Percentiles rank a stretch among this genome's conserved stretches.
phyloP scores from a whole-genome alignment of 2,888 invertebrate genomes.

The Pheosia gnoma region DNA sequence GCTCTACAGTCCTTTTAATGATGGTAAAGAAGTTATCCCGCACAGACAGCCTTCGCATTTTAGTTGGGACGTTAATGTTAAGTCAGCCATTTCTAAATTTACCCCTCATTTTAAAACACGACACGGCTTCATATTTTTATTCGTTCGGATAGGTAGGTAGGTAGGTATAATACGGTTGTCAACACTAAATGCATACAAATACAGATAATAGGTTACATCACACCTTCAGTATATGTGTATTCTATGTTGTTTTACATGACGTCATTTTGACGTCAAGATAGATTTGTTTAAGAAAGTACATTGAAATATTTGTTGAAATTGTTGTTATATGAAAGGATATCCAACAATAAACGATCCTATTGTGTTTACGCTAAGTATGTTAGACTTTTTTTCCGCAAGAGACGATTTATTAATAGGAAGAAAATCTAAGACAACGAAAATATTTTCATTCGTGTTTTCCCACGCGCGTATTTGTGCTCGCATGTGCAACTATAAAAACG shows the following conservation, averaged over 20 bases:
- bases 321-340: too few species aligned
- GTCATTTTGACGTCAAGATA: too few species aligned
- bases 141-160: background rate
- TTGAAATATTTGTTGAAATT: too few species aligned
- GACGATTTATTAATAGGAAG: constrained; percentile 5
- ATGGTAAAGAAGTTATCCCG: background rate
- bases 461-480: constrained; percentile 7
- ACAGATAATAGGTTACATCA: too few species aligned
- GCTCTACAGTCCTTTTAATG: constrained; percentile 3
- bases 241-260: too few species aligned
- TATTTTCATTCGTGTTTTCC: constrained; percentile 15
- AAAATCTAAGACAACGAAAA: constrained; percentile 14
- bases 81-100: background rate
- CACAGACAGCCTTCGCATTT: background rate
- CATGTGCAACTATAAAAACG: constrained; percentile 17
- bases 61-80: background rate
- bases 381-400: too few species aligned
- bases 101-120: background rate
- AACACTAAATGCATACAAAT: too few species aligned
- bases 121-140: background rate
- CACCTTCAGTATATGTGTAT: too few species aligned
- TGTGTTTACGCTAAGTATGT: too few species aligned
- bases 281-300: too few species aligned
- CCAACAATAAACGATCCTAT: too few species aligned
- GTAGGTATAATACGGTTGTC: too few species aligned